phyloP scores from a whole-genome alignment of 2,797 vertebrate genomes.

The Sebastes diploproa region DNA sequence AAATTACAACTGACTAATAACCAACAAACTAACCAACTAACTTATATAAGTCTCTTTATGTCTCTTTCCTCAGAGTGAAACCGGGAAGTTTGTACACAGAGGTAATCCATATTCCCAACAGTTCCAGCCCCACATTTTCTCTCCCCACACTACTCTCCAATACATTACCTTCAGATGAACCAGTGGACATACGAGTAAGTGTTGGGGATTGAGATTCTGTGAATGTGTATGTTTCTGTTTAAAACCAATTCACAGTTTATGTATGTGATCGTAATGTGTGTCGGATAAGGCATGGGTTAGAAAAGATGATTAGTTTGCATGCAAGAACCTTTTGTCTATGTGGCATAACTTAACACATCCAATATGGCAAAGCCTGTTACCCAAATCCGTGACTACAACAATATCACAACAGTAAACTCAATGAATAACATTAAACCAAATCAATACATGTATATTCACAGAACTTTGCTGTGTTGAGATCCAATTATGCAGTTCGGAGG shows the following conservation, averaged over 20 bases:
- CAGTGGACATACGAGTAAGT: constrained; percentile 86
- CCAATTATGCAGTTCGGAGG: no score
- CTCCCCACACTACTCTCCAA: constrained; percentile 79
- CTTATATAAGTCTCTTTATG: background rate
- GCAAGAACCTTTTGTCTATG: no score
- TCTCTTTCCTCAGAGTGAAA: constrained; percentile 58
- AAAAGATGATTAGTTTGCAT: no score
- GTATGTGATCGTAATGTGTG: background rate
- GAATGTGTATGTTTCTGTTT: background rate
- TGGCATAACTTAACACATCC: no score
- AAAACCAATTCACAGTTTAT: background rate
- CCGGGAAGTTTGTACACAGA: constrained; percentile 47
- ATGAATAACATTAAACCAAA: background rate
- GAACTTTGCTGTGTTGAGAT: no score
- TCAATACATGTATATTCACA: background rate
- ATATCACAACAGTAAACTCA: no score
- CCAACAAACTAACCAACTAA: background rate
- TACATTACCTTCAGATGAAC: constrained; percentile 60
- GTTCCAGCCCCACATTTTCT: constrained; percentile 79
- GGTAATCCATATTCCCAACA: constrained; percentile 62
- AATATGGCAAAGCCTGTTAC: no score
- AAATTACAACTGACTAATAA: background rate
- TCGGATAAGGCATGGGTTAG: no score
- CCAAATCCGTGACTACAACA: no score
- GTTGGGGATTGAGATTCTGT: background rate